phyloP scores from a whole-genome alignment of 2,113 vertebrate genomes.

The Jaculus jaculus region DNA sequence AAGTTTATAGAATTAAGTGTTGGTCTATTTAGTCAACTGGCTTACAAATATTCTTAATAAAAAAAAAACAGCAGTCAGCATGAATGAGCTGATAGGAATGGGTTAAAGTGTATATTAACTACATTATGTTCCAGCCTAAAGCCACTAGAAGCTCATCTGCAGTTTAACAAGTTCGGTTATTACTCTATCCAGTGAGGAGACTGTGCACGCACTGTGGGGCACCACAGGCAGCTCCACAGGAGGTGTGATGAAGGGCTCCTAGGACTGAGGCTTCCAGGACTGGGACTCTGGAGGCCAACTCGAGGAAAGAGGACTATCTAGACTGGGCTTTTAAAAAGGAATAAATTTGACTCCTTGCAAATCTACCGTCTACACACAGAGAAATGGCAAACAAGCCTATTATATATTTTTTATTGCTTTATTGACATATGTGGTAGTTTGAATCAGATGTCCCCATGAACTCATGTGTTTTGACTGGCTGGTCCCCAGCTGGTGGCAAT shows the following conservation, averaged over 20 bases:
- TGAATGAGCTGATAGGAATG: background rate
- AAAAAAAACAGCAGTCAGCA: background rate
- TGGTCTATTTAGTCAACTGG: background rate
- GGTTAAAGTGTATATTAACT: too few relatives aligned
- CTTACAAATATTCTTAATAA: slow-evolving; percentile 7
- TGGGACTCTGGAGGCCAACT: background rate
- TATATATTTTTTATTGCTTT: background rate
- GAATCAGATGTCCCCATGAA: too few relatives aligned
- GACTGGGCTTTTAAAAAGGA: background rate
- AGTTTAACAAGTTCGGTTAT: background rate
- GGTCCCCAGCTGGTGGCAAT: too few relatives aligned
- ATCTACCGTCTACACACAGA: background rate
- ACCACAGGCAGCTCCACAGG: background rate
- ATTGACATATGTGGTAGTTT: too few relatives aligned
- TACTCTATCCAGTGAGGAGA: background rate
- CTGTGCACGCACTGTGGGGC: fast-evolving
- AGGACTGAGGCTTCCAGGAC: background rate
- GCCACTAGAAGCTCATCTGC: background rate
- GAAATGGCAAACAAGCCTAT: background rate
- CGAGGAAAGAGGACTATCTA: background rate
- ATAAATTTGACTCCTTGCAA: background rate
- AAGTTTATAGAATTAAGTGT: slow-evolving; percentile 12
- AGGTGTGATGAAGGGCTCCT: background rate
- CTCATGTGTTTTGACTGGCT: too few relatives aligned
- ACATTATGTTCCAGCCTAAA: background rate